A percentile compares a stretch with the other conserved stretches of the same genome.
Evolutionary conservation across 2,113 vertebrate species (phyloP).

Genomic region (Neolamprologus toae): DNA sequence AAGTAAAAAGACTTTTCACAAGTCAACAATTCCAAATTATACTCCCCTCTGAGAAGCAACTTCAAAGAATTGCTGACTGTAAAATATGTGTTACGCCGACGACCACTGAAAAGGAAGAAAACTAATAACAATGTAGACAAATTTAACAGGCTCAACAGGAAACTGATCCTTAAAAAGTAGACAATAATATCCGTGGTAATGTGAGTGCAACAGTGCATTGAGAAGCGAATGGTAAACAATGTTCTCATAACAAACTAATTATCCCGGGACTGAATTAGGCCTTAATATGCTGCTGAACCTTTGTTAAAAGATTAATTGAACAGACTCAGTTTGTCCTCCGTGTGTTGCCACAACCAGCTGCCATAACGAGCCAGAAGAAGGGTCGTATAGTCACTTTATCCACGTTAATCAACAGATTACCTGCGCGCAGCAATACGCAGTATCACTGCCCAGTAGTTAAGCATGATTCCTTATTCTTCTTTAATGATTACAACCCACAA

Average conservation of each 20-base stretch:
- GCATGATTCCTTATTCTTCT: not conserved
- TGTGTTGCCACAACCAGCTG: not conserved
- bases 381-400: not conserved
- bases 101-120: not conserved
- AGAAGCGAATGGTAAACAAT: conserved; percentile 18
- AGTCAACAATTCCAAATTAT: not conserved
- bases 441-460: not conserved
- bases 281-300: conserved; percentile 17
- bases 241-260: conserved; percentile 34
- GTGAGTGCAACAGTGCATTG: conserved; percentile 29
- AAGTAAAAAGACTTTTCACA: not conserved
- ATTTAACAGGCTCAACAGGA: conserved; percentile 15
- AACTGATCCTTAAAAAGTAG: conserved; percentile 9
- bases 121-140: not conserved
- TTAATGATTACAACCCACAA: not conserved
- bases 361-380: not conserved
- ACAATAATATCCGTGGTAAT: conserved; percentile 20
- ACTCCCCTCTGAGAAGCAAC: not conserved
- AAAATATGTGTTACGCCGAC: not conserved
- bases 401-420: not conserved
- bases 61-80: not conserved
- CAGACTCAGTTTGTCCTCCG: not conserved
- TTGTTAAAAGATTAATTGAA: conserved; percentile 28
- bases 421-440: not conserved
- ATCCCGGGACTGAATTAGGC: conserved; percentile 15